Base-by-base conservation (phyloP, 2,888 invertebrate species). In the Apotomis turbidana region DNA sequence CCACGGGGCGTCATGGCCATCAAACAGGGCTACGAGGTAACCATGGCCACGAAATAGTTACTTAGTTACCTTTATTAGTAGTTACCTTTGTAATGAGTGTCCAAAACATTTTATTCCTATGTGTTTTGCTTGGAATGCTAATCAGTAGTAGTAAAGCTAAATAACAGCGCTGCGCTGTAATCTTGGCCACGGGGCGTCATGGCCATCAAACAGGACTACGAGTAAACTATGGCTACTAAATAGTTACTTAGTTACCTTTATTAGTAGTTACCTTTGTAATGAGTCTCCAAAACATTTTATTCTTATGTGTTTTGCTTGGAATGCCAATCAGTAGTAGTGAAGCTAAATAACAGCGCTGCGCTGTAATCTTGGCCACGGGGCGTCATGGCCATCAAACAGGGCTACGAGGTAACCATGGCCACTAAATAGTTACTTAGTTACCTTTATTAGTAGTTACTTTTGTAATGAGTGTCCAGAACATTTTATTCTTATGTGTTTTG, bases 21-120 rank as follows among this genome's bases (percentile, higher is more conserved):
- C 89, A 94, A 94, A 80, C 94, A 94, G 77, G 94, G 94, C 85
- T 95, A 95, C 84, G 94, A 95, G 94, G 94, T 94, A 89, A 93
- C 76, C 76, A 71, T 74, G 61, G 71, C 66, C 61, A 51, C 13
- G 4, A 44, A 46, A 15, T 55, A 44, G 12, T 1, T 41, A 41
- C 4, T 41, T 41, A 41, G 41, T 41, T 6, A 41, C 41, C 41
- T 41, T 41, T 41, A 41, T 41, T 41, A 41, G 41, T 41, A 5
- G 41, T 41, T 41, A 6, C 6, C 13, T 44, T 3, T 8, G 27
- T 55, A 46, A 3, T 41, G 15, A 5, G n/a, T n/a, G n/a, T n/a
- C 41, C 3, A 5, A 3, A 4, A 41, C 6, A 41, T 41, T 41
- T 0, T 2, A 6, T 5, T 41, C 41, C 2, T 15, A 41, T 2